phyloP scores from a whole-genome alignment of 2,113 vertebrate species.

The Pampusana beccarii region DNA sequence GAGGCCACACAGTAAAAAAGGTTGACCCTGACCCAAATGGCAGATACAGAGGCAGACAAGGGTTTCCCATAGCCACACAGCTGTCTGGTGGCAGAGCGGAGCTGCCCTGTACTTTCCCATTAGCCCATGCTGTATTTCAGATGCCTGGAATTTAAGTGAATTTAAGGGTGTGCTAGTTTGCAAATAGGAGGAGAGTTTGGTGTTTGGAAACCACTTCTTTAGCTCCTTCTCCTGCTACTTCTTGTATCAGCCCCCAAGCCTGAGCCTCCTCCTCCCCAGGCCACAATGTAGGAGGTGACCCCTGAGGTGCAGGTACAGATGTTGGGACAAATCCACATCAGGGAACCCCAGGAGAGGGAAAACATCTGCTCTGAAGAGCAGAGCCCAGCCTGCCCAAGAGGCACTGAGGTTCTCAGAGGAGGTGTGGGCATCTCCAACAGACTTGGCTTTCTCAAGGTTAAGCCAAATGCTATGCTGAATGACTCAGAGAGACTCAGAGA shows the following conservation, averaged over 20 bases:
- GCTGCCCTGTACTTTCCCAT: background rate
- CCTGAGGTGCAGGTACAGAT: background rate
- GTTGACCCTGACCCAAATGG: background rate
- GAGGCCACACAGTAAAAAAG: background rate
- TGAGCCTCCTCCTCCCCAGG: background rate
- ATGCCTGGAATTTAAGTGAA: background rate
- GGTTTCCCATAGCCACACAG: fast-evolving
- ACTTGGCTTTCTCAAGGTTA: background rate
- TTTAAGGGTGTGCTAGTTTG: background rate
- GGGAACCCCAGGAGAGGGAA: background rate
- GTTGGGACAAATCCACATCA: background rate
- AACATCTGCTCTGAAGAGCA: background rate
- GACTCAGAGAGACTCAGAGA: background rate
- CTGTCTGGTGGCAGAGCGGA: background rate
- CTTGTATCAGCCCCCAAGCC: background rate
- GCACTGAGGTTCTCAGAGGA: background rate
- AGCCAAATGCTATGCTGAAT: background rate
- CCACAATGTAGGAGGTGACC: background rate
- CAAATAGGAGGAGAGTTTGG: background rate
- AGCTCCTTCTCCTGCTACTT: background rate
- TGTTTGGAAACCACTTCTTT: background rate
- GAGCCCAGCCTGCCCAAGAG: background rate
- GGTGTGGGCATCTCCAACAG: background rate
- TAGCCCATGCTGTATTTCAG: background rate
- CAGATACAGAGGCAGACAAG: background rate